Percentiles rank a stretch among this genome's conserved stretches.
Evolutionary conservation across 92 coral and sea anemone genomes (phyloP).

Genomic region (Zoanthus sociatus): DNA sequence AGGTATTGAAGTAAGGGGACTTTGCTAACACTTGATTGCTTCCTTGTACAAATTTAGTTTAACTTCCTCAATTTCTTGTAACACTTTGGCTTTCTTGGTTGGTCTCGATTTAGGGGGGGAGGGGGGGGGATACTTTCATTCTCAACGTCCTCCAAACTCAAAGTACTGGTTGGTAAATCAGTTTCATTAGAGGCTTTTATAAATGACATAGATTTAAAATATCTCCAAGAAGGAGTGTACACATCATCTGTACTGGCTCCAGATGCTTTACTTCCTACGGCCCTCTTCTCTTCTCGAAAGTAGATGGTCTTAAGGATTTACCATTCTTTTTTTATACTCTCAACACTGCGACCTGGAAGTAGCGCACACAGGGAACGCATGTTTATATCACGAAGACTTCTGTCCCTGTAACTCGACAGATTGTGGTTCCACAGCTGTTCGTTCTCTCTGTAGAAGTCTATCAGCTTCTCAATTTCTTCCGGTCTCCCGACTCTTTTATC

Average conservation of each 20-base stretch:
- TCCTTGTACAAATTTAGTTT: neutral
- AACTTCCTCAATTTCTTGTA: neutral
- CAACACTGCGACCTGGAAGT: neutral
- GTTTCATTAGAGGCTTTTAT: neutral
- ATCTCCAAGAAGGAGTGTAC: neutral
- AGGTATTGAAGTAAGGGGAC: neutral
- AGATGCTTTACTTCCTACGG: neutral
- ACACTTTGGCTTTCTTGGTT: neutral
- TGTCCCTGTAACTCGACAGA: neutral
- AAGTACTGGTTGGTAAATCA: neutral
- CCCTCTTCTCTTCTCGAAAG: neutral
- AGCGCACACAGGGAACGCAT: conserved; percentile 2
- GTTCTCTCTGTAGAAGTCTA: conserved; percentile 12
- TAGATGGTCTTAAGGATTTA: neutral
- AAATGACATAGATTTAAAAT: neutral
- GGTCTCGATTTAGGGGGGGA: neutral
- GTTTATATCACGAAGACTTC: neutral
- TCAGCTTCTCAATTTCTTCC: conserved; percentile 7
- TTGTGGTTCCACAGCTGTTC: conserved; percentile 22
- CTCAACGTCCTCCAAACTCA: neutral
- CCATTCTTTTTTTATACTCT: neutral
- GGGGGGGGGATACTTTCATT: too few relatives aligned
- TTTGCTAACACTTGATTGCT: conserved; percentile 2
- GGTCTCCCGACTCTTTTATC: neutral
- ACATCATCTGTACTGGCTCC: neutral